phyloP scores from a whole-genome alignment of 2,888 invertebrate species.

The Hanleya hanleyi region DNA sequence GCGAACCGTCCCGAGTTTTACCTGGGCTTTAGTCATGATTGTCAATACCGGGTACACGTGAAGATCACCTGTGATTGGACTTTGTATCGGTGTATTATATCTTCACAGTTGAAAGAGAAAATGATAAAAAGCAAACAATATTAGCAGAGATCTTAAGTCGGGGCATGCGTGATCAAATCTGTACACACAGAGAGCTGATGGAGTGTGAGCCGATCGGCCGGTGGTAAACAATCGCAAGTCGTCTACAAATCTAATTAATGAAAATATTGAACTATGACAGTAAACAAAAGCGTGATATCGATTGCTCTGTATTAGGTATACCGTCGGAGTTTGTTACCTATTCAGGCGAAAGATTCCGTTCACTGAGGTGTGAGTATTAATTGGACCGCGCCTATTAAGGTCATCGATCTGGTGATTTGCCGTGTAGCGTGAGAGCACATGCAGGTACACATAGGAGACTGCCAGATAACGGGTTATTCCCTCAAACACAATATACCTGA shows the following conservation, averaged over 20 bases:
- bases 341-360: neutral
- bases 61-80: too few relatives aligned
- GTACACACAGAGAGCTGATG: neutral
- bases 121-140: neutral
- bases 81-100: neutral
- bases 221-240: neutral
- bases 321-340: neutral
- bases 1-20: too few relatives aligned
- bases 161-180: neutral
- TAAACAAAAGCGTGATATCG: neutral
- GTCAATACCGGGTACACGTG: too few relatives aligned
- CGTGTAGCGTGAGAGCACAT: too few relatives aligned
- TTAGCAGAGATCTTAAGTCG: neutral
- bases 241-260: slow-evolving; percentile 9
- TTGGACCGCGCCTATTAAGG: neutral
- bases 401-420: too few relatives aligned
- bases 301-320: neutral
- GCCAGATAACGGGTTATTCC: too few relatives aligned
- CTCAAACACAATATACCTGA: too few relatives aligned
- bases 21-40: too few relatives aligned
- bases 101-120: neutral
- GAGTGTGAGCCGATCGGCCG: neutral
- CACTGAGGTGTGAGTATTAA: neutral
- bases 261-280: neutral
- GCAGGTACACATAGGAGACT: too few relatives aligned